phyloP scores from a whole-genome alignment of 2,113 vertebrate genomes.

The Indri indri region DNA sequence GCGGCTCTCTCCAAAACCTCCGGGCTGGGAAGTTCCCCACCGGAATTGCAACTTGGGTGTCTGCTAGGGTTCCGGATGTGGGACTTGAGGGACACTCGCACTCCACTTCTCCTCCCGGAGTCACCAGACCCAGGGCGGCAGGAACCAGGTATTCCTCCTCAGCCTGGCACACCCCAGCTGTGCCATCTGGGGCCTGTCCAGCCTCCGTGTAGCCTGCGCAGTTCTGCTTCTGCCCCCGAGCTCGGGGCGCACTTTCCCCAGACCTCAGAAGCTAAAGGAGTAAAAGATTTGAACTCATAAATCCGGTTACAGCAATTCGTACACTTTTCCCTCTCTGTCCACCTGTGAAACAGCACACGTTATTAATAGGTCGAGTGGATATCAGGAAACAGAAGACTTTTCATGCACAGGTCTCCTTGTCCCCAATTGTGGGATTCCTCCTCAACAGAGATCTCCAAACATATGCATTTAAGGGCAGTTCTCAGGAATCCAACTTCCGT shows the following conservation, averaged over 20 bases:
- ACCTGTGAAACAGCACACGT: not conserved
- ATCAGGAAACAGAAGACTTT: not conserved
- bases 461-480: not conserved
- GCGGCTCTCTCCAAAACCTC: not conserved
- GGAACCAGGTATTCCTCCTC: not conserved
- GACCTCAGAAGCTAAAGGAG: not conserved
- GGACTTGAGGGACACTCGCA: no score
- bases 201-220: rapidly evolving
- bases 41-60: not conserved
- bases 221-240: not conserved
- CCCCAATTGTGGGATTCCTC: not conserved
- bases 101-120: not conserved
- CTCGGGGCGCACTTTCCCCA: rapidly evolving
- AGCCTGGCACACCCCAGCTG: not conserved
- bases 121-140: rapidly evolving
- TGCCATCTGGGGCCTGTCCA: not conserved
- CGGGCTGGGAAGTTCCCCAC: not conserved
- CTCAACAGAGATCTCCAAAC: not conserved
- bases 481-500: not conserved
- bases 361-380: not conserved
- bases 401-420: not conserved
- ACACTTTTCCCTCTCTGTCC: not conserved
- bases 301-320: not conserved
- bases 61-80: not conserved
- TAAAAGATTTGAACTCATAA: not conserved